These are phyloP conservation scores for Drosophila asahinai DNA, from an alignment of 1,140 invertebrate genomes.

Conservation along the genomic window DNA sequence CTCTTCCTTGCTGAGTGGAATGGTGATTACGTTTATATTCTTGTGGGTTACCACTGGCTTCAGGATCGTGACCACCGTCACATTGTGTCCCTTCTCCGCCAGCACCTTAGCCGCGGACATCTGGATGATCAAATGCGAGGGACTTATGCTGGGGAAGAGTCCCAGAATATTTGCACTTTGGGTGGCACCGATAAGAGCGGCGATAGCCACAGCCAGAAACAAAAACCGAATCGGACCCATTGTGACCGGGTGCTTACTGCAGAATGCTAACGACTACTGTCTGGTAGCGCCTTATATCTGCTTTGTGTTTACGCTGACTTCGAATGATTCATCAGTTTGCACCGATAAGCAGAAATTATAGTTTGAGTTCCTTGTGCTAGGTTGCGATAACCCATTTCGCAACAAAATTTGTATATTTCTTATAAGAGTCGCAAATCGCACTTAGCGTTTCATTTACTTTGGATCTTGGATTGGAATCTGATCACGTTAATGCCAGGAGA, in stretches of 20 bases:
- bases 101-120: constrained; percentile 48
- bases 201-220: not conserved
- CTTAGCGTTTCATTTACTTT: no score
- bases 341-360: no score
- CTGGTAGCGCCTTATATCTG: not conserved
- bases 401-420: not conserved
- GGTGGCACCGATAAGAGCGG: constrained; percentile 2
- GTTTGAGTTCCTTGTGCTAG: constrained; percentile 5
- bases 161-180: constrained; percentile 18
- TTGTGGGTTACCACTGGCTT: constrained; percentile 55
- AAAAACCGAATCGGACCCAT: not conserved
- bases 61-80: constrained; percentile 63
- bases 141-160: constrained; percentile 50
- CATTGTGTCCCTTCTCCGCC: constrained; percentile 70
- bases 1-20: constrained; percentile 28
- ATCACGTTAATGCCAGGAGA: no score
- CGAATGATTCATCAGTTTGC: not conserved
- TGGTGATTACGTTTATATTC: constrained; percentile 43
- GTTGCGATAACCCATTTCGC: constrained; percentile 1
- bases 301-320: not conserved
- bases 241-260: no score
- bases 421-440: not conserved
- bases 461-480: no score
- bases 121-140: constrained; percentile 66
- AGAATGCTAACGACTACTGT: no score